Evolutionary conservation across 1,140 invertebrate species (phyloP), one percentile per base, ranked within the genome.

Genomic region (Psix sp.): DNA sequence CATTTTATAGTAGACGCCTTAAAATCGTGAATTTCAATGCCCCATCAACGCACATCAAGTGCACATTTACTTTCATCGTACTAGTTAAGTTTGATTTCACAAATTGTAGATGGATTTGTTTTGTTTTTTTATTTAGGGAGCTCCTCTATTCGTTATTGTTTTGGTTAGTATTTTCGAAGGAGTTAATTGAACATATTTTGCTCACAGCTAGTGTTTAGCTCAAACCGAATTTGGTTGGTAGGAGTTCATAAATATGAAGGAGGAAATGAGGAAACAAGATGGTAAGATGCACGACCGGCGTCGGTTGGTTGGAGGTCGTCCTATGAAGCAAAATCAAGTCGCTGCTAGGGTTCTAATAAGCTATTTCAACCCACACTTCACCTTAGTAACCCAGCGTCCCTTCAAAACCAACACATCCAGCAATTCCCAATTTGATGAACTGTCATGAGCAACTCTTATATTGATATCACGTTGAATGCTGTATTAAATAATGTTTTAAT

Each of bases 241-340:
- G 52, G 57, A 38, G 66, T 74, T 56, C 31, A 70, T 73, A 71
- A 71, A 66, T 68, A 67, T 63, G 26, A 36, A 35, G 62, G 49
- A 65, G 66, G 59, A 60, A 75, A 56, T 26, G 56, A 56, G 73
- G 45, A 70, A 68, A 57, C 40, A 60, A 72, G 63, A 67, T 70
- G 65, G 70, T 39, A 52, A 77, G 56, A 77, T 70, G 60, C 70
- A 74, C 56, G 70, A 36, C 43, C 56, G 70, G 70, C 66, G 62
- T 71, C 62, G 75, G 70, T 71, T 77, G 68, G 63, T 77, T 31
- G 68, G 74, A 72, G 74, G 63, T 76, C 56, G 74, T 59, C 54
- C 52, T 31, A 46, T 66, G 63, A 65, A 73, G 74, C 49, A 68
- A 68, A 74, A 74, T 76, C 67, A 71, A 72, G 67, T 62, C 62